Evolutionary conservation across 2,888 invertebrate species (phyloP).

Genomic region (Drosophila nr. perissopoda): DNA sequence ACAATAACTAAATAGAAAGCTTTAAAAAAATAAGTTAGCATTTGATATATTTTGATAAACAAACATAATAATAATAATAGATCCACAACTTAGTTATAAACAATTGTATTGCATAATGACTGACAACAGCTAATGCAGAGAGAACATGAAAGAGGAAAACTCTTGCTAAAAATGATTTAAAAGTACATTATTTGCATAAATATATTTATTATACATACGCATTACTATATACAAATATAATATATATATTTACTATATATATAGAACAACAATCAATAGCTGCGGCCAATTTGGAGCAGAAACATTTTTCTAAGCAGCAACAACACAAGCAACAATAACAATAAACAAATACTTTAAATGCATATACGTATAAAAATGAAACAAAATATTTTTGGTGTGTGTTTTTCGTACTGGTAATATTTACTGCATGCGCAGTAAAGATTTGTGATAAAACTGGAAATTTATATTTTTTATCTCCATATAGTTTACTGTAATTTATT

Average conservation of each 20-base stretch:
- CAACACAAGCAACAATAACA: conserved; percentile 39
- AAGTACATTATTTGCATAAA: conserved; percentile 30
- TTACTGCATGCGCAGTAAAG: background rate
- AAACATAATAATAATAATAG: conserved; percentile 28
- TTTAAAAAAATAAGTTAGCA: conserved; percentile 75
- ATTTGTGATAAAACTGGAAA: background rate
- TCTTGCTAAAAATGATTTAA: conserved; percentile 38
- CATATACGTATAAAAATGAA: conserved; percentile 12
- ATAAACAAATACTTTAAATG: conserved; percentile 50
- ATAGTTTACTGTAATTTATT: conserved; percentile 5
- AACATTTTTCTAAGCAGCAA: conserved; percentile 41
- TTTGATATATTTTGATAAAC: conserved; percentile 76
- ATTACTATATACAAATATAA: conserved; percentile 49
- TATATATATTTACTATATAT: conserved; percentile 36
- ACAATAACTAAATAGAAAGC: conserved; percentile 78
- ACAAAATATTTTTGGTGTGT: background rate
- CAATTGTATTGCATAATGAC: conserved; percentile 60
- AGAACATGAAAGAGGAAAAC: conserved; percentile 13
- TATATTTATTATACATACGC: conserved; percentile 45
- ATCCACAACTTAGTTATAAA: conserved; percentile 56
- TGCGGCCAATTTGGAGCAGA: conserved; percentile 16
- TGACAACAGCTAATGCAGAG: conserved; percentile 42
- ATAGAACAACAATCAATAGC: conserved; percentile 36
- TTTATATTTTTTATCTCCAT: rapidly evolving
- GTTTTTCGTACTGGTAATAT: background rate